phyloP scores from a whole-genome alignment of 1,140 invertebrate species.

The Meloidogyne chitwoodi region DNA sequence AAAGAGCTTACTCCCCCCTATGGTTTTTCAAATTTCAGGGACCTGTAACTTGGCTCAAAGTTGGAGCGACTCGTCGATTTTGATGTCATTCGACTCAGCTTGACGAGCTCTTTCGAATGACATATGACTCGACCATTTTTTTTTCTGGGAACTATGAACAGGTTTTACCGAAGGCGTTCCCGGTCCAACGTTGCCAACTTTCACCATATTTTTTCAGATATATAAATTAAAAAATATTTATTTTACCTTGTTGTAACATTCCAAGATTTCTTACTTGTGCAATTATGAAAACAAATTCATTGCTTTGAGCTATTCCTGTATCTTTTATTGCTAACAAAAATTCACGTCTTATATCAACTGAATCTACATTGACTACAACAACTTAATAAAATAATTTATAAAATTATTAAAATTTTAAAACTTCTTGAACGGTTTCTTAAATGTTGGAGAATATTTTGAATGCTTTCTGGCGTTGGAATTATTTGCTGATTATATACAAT shows the following conservation, averaged over 20 bases:
- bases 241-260: slow-evolving; percentile 32
- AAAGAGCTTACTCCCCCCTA: too few species aligned
- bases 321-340: slow-evolving; percentile 36
- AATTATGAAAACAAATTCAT: slow-evolving; percentile 40
- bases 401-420: background rate
- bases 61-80: too few species aligned
- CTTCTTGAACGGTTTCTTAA: slow-evolving; percentile 21
- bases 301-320: slow-evolving; percentile 19
- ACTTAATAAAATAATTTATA: slow-evolving; percentile 23
- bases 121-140: too few species aligned
- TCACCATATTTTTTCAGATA: too few species aligned
- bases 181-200: too few species aligned
- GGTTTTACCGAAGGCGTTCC: too few species aligned
- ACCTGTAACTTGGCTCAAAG: too few species aligned
- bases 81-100: too few species aligned
- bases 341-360: slow-evolving; percentile 20
- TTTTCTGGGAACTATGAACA: too few species aligned
- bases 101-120: too few species aligned
- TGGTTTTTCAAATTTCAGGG: too few species aligned
- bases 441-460: slow-evolving; percentile 6
- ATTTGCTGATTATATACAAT: slow-evolving; percentile 29
- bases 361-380: slow-evolving; percentile 37
- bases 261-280: slow-evolving; percentile 35
- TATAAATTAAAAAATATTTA: too few species aligned
- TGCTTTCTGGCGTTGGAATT: background rate